Evolutionary conservation across 2,113 vertebrate genomes (phyloP), one percentile per base, ranked within the genome.

Genomic region (Alethe castanea): DNA sequence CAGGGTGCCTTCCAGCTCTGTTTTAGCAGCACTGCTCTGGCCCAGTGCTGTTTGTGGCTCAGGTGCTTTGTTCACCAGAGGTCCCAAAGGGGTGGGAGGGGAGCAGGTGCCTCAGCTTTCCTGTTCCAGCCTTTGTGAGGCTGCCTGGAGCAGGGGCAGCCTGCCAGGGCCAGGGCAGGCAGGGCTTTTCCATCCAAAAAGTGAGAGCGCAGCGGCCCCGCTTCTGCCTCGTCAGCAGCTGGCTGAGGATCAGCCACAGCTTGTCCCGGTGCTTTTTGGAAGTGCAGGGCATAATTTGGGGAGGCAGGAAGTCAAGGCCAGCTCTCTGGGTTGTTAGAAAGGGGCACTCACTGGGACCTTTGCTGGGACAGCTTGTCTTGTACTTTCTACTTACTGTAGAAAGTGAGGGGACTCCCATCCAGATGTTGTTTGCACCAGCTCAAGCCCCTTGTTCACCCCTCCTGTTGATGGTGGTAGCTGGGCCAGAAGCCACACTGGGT

Each of bases 181-280:
- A 33, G 33, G 35, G 86, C 33, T 87, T 73, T 94, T 50, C 86
- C 29, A 76, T 72, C 81, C 86, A 69, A 44, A 78, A 33, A 45
- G 52, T 12, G 19, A 26, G 87, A 74, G 59, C 1, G 7, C 45
- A 45, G 81, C 4, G 0, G 73, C 52, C 85, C 86, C 9, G 1
- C 70, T 97, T 94, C 90, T 95, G 96, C 97, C 97, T 69, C 18
- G 64, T 98, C 97, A 98, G 97, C 98, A 97, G 83, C 94, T 98
- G 97, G 98, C 94, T n/a, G 14, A 20, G 81, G 86, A 17, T 31
- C 36, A 74, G 79, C 91, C 89, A 28, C 35, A 76, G 60, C 92
- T 94, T 92, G 45, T 48, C 93, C 93, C 22, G 11, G 86, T 6
- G 50, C 54, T 86, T 91, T 94, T 78, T 94, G 96, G 97, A 97